Conservation (phyloP, 2,797 vertebrate genomes). For the Artibeus lituratus region DNA sequence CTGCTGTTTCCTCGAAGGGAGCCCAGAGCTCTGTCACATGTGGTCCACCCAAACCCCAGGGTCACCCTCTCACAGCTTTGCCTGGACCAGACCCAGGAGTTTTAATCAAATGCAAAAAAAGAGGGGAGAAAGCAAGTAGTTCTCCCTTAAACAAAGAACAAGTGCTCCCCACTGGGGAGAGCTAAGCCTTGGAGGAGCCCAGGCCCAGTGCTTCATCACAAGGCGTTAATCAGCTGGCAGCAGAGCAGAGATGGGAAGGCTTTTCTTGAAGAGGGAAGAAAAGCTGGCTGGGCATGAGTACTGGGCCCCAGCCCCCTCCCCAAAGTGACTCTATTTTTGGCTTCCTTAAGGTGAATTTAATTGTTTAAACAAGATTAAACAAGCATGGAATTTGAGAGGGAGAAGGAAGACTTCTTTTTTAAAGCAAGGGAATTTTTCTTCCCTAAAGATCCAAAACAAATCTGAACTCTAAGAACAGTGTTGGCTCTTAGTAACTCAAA, state of each 20-base stretch:
- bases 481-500: not conserved
- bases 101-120: conserved; percentile 16
- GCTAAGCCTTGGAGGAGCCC: not conserved
- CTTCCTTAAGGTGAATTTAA: conserved; percentile 58
- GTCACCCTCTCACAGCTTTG: not conserved
- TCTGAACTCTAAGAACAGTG: conserved; percentile 30
- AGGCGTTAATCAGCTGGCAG: not conserved
- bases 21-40: not conserved
- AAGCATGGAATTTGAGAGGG: conserved; percentile 69
- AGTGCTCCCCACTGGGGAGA: not conserved
- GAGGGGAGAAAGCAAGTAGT: not conserved
- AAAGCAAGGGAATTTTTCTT: conserved; percentile 53
- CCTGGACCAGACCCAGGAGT: not conserved
- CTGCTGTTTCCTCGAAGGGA: not conserved
- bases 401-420: conserved; percentile 32
- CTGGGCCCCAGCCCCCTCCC: not conserved
- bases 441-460: conserved; percentile 52
- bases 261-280: conserved; percentile 1
- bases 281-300: not conserved
- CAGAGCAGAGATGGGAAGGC: not conserved
- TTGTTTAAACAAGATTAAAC: conserved; percentile 73
- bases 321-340: not conserved
- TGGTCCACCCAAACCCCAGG: not conserved
- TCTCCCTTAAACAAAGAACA: conserved; percentile 9
- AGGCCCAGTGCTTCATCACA: not conserved